A percentile compares a stretch with the other conserved stretches of the same genome.
These are phyloP conservation scores for Propithecus perrieri DNA, from an alignment of 2,797 vertebrate genomes.

Conservation along the genomic window DNA sequence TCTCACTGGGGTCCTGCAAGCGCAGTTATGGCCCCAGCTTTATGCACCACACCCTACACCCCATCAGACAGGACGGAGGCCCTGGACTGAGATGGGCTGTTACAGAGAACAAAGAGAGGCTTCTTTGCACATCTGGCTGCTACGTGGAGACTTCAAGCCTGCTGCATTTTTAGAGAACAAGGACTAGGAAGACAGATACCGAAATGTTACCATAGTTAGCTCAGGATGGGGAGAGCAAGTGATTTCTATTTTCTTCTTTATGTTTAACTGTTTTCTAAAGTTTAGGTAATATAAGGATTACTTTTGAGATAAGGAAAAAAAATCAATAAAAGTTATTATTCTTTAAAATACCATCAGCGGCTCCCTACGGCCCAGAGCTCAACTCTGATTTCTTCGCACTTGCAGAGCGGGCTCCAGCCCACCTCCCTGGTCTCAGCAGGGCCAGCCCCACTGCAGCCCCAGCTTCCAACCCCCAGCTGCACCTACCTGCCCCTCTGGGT, in stretches of 20 bases:
- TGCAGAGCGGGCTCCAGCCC: background rate
- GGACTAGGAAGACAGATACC: no score
- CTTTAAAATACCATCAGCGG: background rate
- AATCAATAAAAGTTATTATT: constrained; percentile 35
- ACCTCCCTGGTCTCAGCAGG: background rate
- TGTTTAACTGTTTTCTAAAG: constrained; percentile 3
- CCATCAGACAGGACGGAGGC: background rate
- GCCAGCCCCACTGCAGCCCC: background rate
- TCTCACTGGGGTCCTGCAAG: background rate
- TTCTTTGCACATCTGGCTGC: background rate
- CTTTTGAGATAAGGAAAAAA: constrained; percentile 22
- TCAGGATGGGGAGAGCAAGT: accelerated
- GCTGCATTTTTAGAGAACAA: background rate
- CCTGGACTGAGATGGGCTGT: background rate
- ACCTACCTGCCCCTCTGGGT: background rate
- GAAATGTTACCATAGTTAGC: no score
- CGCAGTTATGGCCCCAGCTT: no score
- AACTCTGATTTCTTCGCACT: background rate
- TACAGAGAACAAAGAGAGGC: background rate
- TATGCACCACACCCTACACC: no score
- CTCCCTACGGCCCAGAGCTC: background rate
- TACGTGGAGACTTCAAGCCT: no score
- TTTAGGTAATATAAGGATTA: constrained; percentile 32
- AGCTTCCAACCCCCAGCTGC: background rate
- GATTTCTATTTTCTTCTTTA: background rate